Evolutionary conservation across 2,113 vertebrate genomes (phyloP).

Genomic region (Cariama cristata): DNA sequence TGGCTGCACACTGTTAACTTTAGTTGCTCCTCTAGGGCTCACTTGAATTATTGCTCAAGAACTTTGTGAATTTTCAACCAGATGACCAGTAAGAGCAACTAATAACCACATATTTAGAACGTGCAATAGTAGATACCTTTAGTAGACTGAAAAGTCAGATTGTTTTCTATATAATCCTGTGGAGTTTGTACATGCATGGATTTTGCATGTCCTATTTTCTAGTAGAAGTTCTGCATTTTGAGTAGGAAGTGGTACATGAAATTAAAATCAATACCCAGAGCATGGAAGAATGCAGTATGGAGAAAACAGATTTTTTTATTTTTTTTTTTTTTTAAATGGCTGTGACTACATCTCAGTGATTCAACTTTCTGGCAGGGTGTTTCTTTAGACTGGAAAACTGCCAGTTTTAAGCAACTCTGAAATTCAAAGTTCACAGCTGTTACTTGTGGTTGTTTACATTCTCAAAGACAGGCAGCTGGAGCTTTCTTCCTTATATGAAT

Average conservation of each 20-base stretch:
- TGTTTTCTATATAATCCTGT: not conserved
- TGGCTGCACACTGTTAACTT: conserved; percentile 51
- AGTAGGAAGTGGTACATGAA: not conserved
- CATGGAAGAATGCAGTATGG: not conserved
- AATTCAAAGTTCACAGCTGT: not conserved
- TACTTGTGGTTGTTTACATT: not conserved
- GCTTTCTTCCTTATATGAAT: not conserved
- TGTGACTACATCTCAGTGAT: not conserved
- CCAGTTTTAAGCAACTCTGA: not conserved
- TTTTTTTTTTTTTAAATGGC: not conserved
- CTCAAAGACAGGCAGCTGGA: not conserved
- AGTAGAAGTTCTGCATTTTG: not conserved
- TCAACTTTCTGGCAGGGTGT: not conserved
- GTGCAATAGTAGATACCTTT: not conserved
- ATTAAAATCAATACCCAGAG: not conserved
- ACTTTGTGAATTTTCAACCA: not conserved
- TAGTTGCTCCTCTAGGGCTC: not conserved
- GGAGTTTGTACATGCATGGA: not conserved
- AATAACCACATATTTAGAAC: not conserved
- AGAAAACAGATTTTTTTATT: not conserved
- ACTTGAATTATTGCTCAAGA: not conserved
- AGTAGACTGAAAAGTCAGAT: not conserved
- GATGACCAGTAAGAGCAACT: not conserved
- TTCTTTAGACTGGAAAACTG: not conserved
- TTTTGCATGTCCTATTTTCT: not conserved